Evolutionary conservation across 2,113 vertebrate genomes (phyloP), one percentile per base, ranked within the genome.

Genomic region (Lycocorax pyrrhopterus): DNA sequence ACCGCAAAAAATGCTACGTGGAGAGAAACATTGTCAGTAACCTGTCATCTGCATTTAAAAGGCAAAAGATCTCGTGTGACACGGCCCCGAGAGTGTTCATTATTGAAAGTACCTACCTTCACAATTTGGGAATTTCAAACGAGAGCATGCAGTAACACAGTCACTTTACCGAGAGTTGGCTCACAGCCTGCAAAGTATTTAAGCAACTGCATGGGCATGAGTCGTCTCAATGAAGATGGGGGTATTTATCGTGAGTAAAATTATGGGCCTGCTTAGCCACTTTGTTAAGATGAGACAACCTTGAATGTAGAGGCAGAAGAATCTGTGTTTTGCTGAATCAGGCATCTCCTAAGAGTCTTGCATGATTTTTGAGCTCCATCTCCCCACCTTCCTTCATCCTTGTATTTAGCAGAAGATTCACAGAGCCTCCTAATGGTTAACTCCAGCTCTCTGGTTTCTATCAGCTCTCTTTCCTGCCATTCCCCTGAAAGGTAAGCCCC

Each of bases 1-100:
- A 15, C 16, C 1, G 3, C 32, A 67, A 33, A 2, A 8, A 63
- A 18, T 37, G 35, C 81, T 69, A 13, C 1, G 0, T 18, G 17
- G 37, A 52, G 18, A 86, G 52, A 91, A 90, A 67, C 3, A 59
- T 37, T 60, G 92, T 77, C 87, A 32, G 19, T 71, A 77, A 56
- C 37, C 21, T 23, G 8, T 52, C 43, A 53, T 80, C n/a, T 46
- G 25, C 13, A 32, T 68, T 64, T 87, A 22, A 90, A 81, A 78
- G 23, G 32, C 41, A 82, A 78, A 87, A 84, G 47, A 59, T 29
- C 7, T 66, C 35, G 9, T 20, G 16, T 49, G 64, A 76, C 21
- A 44, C 16, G 1, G 3, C 29, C 32, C 66, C 59, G 43, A 47
- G 63, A 74, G 55, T 8, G 13, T 23, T 74, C 32, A 3, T 46